Evolutionary conservation across 1,140 invertebrate genomes (phyloP).

Genomic region (Lepidurus packardi): DNA sequence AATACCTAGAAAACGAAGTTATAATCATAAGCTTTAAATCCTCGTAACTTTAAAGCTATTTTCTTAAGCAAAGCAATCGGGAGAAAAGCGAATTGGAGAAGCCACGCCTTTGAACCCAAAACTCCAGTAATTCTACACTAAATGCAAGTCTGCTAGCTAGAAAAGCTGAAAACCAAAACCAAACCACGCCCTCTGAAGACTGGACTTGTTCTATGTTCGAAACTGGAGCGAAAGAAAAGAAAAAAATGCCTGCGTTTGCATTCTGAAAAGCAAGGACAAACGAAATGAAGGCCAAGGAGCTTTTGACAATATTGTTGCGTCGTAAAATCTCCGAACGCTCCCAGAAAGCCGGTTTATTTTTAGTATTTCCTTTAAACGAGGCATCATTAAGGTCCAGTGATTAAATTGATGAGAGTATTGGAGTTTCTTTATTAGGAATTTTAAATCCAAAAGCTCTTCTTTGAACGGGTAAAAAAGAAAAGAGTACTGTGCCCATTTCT

Average conservation of each 20-base stretch:
- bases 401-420: no score
- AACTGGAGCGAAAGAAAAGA: background rate
- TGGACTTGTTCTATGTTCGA: background rate
- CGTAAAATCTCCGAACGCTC: no score
- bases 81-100: background rate
- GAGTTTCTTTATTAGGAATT: no score
- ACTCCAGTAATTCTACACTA: background rate
- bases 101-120: background rate
- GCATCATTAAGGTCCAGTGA: no score
- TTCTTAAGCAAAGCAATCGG: no score
- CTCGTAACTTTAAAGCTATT: background rate
- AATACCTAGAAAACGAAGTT: slow-evolving; percentile 27
- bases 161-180: no score
- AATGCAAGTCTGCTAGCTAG: no score
- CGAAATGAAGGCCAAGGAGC: background rate
- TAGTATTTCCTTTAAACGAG: no score
- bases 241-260: background rate
- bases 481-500: background rate
- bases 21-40: background rate
- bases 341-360: no score
- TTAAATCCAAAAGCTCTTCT: background rate
- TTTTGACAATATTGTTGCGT: background rate
- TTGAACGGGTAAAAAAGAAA: background rate
- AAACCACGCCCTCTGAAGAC: no score
- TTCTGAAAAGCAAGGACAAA: background rate